Conservation (phyloP, 1,140 invertebrate species). For the Drosophila parabipectinata region DNA sequence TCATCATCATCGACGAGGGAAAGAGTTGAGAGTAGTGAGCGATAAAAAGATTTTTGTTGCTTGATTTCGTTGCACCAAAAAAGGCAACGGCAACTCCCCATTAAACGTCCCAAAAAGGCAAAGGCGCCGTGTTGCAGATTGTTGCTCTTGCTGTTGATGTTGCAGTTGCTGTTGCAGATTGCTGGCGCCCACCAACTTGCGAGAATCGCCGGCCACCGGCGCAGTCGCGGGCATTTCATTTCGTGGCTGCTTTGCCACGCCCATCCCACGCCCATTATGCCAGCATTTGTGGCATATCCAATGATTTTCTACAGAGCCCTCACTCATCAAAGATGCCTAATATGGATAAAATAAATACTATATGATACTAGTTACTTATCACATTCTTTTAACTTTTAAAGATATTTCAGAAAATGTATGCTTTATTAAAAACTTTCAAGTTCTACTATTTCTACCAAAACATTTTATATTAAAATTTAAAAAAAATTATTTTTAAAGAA, state of each 20-base stretch:
- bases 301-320: constrained; percentile 64
- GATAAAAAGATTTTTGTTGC: constrained; percentile 75
- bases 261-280: constrained; percentile 49
- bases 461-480: no score
- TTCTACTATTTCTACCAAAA: no score
- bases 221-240: constrained; percentile 60
- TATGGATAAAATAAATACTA: no score
- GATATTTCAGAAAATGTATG: no score
- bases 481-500: background rate
- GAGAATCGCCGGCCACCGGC: constrained; percentile 57
- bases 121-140: constrained; percentile 55
- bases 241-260: constrained; percentile 66
- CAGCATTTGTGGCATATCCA: constrained; percentile 61
- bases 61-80: constrained; percentile 80
- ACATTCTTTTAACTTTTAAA: no score
- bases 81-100: constrained; percentile 81
- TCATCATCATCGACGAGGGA: constrained; percentile 32
- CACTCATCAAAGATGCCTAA: background rate
- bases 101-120: constrained; percentile 79
- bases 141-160: constrained; percentile 28
- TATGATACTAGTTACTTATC: no score
- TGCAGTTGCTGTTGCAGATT: constrained; percentile 40
- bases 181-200: constrained; percentile 69
- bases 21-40: constrained; percentile 26
- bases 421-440: no score